Evolutionary conservation across 53 echinoderm and acorn worm genomes (phyloP).

Genomic region (Antedon mediterranea): DNA sequence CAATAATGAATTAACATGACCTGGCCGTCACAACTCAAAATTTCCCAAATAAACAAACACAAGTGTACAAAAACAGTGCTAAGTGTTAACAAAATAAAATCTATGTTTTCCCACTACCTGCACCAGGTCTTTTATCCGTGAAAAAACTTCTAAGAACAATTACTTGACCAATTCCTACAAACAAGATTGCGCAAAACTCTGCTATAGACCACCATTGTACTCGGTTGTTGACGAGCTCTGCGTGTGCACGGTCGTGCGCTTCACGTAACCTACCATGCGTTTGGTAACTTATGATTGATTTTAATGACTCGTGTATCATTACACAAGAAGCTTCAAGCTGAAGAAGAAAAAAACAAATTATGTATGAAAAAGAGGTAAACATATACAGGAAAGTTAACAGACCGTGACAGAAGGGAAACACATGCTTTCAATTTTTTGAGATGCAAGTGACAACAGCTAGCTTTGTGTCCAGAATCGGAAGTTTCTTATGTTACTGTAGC

Average conservation of each 20-base stretch:
- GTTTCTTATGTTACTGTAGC: too few relatives aligned
- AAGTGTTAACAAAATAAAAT: background rate
- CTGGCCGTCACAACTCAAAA: too few relatives aligned
- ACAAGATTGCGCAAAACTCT: constrained; percentile 55
- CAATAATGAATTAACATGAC: too few relatives aligned
- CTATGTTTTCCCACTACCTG: background rate
- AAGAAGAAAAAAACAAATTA: background rate
- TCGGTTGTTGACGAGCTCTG: constrained; percentile 60
- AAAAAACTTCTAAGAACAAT: constrained; percentile 93
- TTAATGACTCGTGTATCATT: constrained; percentile 77
- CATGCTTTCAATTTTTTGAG: too few relatives aligned
- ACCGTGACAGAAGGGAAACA: too few relatives aligned
- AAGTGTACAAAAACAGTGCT: too few relatives aligned
- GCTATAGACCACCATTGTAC: constrained; percentile 88
- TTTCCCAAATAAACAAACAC: too few relatives aligned
- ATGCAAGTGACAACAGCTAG: too few relatives aligned
- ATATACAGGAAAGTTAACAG: background rate
- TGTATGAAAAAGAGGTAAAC: too few relatives aligned
- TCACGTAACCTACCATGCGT: constrained; percentile 93
- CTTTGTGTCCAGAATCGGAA: too few relatives aligned
- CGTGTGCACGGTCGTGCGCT: constrained; percentile 48
- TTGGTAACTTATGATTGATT: constrained; percentile 76
- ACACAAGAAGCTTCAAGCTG: constrained; percentile 93
- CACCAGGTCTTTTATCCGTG: constrained; percentile 60
- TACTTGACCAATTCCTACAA: constrained; percentile 67